Conservation (phyloP, 2,888 invertebrate species). For the Bombyx huttoni region DNA sequence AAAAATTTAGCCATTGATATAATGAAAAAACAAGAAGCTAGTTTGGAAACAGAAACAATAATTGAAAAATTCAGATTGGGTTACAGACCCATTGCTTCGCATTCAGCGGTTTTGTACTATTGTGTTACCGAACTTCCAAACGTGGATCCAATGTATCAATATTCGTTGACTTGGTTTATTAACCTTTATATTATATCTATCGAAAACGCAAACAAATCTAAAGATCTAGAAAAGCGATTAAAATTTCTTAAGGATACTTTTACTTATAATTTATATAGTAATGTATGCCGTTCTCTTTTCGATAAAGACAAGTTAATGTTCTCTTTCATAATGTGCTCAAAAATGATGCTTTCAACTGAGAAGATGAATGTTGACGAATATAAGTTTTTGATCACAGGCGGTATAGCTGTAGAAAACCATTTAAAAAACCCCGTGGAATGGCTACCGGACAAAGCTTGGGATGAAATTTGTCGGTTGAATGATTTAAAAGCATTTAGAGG, state of each 20-base stretch:
- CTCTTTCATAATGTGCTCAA: constrained; percentile 84
- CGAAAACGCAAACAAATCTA: constrained; percentile 80
- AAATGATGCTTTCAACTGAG: constrained; percentile 73
- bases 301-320: constrained; percentile 89
- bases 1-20: constrained; percentile 87
- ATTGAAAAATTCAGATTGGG: constrained; percentile 83
- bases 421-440: constrained; percentile 78
- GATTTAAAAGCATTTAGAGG: constrained; percentile 68
- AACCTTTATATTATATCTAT: constrained; percentile 85
- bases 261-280: constrained; percentile 84
- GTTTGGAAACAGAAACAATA: constrained; percentile 81
- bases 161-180: constrained; percentile 89
- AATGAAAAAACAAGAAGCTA: constrained; percentile 83
- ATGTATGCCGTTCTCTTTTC: constrained; percentile 87
- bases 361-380: constrained; percentile 75
- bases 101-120: constrained; percentile 86
- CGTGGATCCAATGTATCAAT: constrained; percentile 92
- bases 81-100: constrained; percentile 83
- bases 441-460: constrained; percentile 84
- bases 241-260: constrained; percentile 81
- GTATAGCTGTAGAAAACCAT: constrained; percentile 77
- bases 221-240: constrained; percentile 79
- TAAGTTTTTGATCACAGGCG: constrained; percentile 83
- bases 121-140: constrained; percentile 87
- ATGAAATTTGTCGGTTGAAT: constrained; percentile 80